Conservation (phyloP, 2,888 invertebrate genomes). For the Hyalella azteca region DNA sequence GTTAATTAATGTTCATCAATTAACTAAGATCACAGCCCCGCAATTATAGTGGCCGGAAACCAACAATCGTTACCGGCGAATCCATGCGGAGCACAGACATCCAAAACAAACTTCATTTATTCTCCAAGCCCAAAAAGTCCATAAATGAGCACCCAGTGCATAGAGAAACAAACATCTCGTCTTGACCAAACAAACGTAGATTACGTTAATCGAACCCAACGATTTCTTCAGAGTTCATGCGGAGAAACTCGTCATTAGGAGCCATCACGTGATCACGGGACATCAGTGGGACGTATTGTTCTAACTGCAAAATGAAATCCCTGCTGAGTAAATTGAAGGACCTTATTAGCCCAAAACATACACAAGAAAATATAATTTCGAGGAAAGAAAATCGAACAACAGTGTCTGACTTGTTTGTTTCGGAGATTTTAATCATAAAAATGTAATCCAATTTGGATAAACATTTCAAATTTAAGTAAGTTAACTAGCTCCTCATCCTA, state of each 20-base stretch:
- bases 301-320: background rate
- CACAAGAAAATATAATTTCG: too few species aligned
- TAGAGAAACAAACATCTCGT: background rate
- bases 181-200: background rate
- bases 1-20: too few species aligned
- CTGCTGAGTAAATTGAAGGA: background rate
- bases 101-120: conserved; percentile 4
- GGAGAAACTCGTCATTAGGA: background rate
- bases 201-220: conserved; percentile 11
- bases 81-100: background rate
- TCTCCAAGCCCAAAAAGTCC: background rate
- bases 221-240: conserved; percentile 4
- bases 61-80: background rate
- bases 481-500: too few species aligned
- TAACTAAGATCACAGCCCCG: background rate
- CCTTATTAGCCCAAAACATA: background rate
- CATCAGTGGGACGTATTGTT: background rate
- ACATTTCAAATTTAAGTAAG: too few species aligned
- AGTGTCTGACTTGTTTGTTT: too few species aligned
- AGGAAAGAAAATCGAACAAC: too few species aligned
- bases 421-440: too few species aligned
- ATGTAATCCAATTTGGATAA: too few species aligned
- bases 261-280: too few species aligned
- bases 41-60: background rate
- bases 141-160: background rate